A percentile compares a stretch with the other conserved stretches of the same genome.
phyloP scores from a whole-genome alignment of 2,113 vertebrate species.

The Poeciliopsis occidentalis region DNA sequence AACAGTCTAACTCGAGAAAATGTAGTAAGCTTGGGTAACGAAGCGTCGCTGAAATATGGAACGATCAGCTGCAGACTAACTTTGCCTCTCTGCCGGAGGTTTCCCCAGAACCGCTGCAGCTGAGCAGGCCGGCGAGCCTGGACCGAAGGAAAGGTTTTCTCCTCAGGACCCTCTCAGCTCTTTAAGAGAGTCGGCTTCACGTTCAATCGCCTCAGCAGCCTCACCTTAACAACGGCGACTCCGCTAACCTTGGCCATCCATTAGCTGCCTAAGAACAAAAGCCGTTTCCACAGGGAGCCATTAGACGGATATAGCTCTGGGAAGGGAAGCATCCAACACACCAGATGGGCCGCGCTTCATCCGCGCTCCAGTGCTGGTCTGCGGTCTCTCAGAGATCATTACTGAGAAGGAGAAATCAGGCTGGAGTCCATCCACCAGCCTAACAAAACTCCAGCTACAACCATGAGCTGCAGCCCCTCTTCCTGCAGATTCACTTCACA shows the following conservation, averaged over 20 bases:
- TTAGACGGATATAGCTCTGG: slow-evolving; percentile 70
- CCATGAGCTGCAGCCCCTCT: too few relatives aligned
- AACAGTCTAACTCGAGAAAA: too few relatives aligned
- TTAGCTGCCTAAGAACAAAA: slow-evolving; percentile 73
- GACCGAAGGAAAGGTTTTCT: slow-evolving; percentile 12
- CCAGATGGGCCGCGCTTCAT: slow-evolving; percentile 69
- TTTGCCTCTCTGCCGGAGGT: slow-evolving; percentile 16
- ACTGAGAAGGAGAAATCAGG: slow-evolving; percentile 38
- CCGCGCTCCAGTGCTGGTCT: slow-evolving; percentile 62
- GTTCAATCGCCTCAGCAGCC: slow-evolving; percentile 62
- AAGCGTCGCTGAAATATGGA: too few relatives aligned
- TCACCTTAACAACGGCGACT: slow-evolving; percentile 71
- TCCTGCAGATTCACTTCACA: too few relatives aligned
- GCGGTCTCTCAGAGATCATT: slow-evolving; percentile 42
- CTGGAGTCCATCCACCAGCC: slow-evolving; percentile 28
- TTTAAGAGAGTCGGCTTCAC: slow-evolving; percentile 38
- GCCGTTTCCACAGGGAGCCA: slow-evolving; percentile 69
- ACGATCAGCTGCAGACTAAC: slow-evolving; percentile 7
- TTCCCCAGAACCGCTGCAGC: slow-evolving; percentile 36
- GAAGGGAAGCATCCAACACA: slow-evolving; percentile 63
- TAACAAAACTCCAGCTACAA: slow-evolving; percentile 5
- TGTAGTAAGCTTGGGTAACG: too few relatives aligned
- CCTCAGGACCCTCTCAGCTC: slow-evolving; percentile 22
- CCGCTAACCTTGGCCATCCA: slow-evolving; percentile 66
- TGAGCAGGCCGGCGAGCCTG: slow-evolving; percentile 17